Base-by-base conservation (phyloP, 2,888 invertebrate species). In the Aphodius sticticus region DNA sequence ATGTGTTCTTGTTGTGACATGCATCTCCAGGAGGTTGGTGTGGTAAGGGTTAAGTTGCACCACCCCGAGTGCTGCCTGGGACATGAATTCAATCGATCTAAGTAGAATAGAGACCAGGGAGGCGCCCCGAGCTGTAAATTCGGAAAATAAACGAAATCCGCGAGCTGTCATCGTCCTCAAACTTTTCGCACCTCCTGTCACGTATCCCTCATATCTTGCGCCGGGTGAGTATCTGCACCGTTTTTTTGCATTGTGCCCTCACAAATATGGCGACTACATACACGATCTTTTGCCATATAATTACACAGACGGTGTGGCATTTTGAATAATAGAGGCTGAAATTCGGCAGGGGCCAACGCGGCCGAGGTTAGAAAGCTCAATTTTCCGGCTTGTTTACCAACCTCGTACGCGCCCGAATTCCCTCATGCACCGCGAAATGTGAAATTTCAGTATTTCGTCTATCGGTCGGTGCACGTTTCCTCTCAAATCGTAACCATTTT, bases 191-290 rank as follows among this genome's bases (percentile, higher is more conserved):
- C 80, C 77, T 80, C 77, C 80, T 81, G 80, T 80, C 79, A 79
- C 78, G 81, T 81, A 79, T 81, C 81, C 80, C 82, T 79, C 78
- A 26, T 77, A 37, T 74, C 76, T 78, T 69, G 69, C 77, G 69
- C 36, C 74, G 26, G 77, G 53, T 76, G 76, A 71, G 78, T 78
- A 80, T 70, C 80, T 81, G 78, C 76, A 76, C 80, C 38, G 78
- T 81, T 87, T 87, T 88, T 87, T 86, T 85, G 86, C 84, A 86
- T 85, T 84, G 87, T 88, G 87, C 85, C 86, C 86, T 87, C 53
- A 88, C 89, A 89, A 90, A 90, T 87, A 90, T 90, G 90, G 90
- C 90, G 89, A 88, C 90, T 85, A 83, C 82, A 83, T 83, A 84
- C 84, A 85, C 85, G 83, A 84, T 86, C 84, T 85, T 85, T 85